Base-by-base conservation (phyloP, 1,140 invertebrate genomes). In the Zaprionus taronus region DNA sequence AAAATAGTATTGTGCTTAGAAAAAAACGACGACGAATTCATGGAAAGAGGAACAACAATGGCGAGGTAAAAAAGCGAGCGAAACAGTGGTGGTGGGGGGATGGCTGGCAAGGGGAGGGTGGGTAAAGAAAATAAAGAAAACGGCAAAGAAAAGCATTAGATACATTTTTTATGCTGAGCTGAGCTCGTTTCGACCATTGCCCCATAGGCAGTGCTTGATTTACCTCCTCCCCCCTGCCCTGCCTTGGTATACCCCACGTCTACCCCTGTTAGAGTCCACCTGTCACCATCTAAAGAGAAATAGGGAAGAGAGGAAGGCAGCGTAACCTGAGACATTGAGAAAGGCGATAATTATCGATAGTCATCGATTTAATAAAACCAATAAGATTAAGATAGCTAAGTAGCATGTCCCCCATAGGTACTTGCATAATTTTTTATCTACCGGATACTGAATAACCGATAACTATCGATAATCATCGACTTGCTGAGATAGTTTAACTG, bases 1-100 rank as follows among this genome's bases (percentile, higher is more conserved):
- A 89, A 87, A 87, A 89, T 89, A 90, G 79, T 85, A 90, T 84
- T 85, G 77, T 90, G 81, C 83, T 82, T 86, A 84, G 74, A 81
- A 70, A 62, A 64, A 72, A 62, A 28, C 51, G 36, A 70, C 36
- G 58, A 57, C 51, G 53, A 73, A 36, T 28, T 22, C 56, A 67
- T 67, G 38, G 26, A 38, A 34, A 53, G 22, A 60, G n/a, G 15
- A 60, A 49, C 61, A 64, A 69, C 73, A 76, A 76, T 68, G 65
- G 38, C 53, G 20, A 51, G 58, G 20, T 26, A 60, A n/a, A 55
- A 74, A 28, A 58, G 62, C 31, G 20, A 62, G 31, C 41, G 28
- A 34, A 34, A 58, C 28, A 17, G 41, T 7, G 12, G 38, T 7
- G 12, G 26, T 6, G 14, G 38, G n/a, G 24, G 38, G 41, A 41